A percentile compares a stretch with the other conserved stretches of the same genome.
These are phyloP conservation scores for Xenops minutus DNA, from an alignment of 2,797 vertebrate genomes.

Conservation along the genomic window DNA sequence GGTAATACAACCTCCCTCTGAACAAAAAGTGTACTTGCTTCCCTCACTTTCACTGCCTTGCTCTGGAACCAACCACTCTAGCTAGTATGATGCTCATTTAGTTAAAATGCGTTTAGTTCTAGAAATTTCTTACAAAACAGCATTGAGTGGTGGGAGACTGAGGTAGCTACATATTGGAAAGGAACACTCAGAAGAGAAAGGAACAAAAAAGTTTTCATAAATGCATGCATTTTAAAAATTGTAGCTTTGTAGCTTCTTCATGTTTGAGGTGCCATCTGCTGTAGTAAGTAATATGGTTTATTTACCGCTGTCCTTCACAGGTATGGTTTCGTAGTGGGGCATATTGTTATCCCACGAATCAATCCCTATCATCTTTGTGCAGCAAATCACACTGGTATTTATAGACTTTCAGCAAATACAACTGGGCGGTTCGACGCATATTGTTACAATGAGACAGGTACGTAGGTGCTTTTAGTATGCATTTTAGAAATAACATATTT, in stretches of 20 bases:
- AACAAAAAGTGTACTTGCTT: not conserved
- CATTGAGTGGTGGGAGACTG: not conserved
- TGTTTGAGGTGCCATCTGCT: not conserved
- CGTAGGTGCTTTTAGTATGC: not conserved
- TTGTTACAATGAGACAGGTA: conserved; percentile 86
- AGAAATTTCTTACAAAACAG: not conserved
- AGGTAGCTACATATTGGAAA: not conserved
- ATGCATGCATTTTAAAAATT: not conserved
- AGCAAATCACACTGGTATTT: conserved; percentile 78
- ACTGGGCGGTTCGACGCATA: conserved; percentile 75
- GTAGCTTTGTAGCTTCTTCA: not conserved
- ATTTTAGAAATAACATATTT: not conserved
- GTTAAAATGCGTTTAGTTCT: not conserved
- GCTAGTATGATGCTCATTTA: not conserved
- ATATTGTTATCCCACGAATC: conserved; percentile 81
- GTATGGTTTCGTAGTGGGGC: conserved; percentile 82
- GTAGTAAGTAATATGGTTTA: not conserved
- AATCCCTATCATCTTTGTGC: conserved; percentile 78
- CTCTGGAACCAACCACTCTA: not conserved
- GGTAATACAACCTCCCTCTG: not conserved
- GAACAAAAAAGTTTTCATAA: not conserved
- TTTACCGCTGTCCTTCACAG: conserved; percentile 68
- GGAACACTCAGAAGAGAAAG: not conserved
- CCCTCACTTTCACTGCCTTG: not conserved
- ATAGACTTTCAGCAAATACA: conserved; percentile 11